A percentile compares a stretch with the other conserved stretches of the same genome.
Conservation (phyloP, 2,797 vertebrate genomes). For the Anguilla megastoma region DNA sequence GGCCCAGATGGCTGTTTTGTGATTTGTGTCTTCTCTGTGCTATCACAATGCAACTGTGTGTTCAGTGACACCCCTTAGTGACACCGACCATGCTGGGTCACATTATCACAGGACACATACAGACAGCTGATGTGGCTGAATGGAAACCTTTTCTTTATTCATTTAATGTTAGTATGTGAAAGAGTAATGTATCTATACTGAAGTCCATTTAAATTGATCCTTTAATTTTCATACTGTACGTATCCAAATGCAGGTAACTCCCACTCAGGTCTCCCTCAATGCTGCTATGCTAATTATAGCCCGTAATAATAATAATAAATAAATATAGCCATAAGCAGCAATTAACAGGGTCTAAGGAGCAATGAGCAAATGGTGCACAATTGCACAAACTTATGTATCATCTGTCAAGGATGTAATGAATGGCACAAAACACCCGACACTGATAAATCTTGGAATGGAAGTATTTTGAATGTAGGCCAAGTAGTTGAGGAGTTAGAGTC, state of each 20-base stretch:
- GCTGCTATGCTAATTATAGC: neutral
- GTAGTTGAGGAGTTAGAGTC: neutral
- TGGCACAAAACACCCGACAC: neutral
- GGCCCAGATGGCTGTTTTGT: neutral
- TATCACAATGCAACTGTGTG: neutral
- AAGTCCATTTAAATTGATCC: neutral
- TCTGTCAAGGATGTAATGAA: neutral
- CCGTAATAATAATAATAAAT: neutral
- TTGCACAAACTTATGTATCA: neutral
- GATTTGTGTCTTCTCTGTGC: neutral
- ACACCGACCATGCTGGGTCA: neutral
- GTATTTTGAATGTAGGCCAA: neutral
- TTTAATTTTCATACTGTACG: neutral
- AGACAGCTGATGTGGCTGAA: neutral
- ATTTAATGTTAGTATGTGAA: neutral
- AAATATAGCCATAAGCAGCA: too few relatives aligned
- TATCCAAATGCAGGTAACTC: neutral
- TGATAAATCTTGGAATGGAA: neutral
- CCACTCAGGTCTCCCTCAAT: neutral
- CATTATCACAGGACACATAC: neutral
- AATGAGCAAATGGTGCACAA: neutral
- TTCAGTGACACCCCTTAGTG: neutral
- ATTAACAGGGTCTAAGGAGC: neutral
- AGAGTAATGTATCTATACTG: neutral
- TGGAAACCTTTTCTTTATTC: neutral